These are phyloP conservation scores for Austrofundulus limnaeus DNA, from an alignment of 2,113 vertebrate species.

Conservation along the genomic window DNA sequence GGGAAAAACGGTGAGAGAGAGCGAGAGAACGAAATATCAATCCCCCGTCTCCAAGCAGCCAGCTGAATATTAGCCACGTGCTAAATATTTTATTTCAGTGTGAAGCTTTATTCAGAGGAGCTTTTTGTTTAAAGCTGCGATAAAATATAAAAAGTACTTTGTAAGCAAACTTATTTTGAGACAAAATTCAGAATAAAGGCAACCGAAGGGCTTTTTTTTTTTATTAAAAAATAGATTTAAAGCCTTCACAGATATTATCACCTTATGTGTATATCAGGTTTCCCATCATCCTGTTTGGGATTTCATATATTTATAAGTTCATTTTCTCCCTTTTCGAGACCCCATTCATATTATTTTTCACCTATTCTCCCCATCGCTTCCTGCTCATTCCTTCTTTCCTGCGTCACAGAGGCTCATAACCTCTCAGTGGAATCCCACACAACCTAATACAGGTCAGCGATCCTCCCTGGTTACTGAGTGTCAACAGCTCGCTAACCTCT, in stretches of 20 bases:
- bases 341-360: neutral
- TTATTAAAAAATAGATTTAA: too few species aligned
- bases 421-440: constrained; percentile 31
- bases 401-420: constrained; percentile 58
- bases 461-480: constrained; percentile 21
- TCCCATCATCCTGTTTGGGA: constrained; percentile 2
- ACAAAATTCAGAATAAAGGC: neutral
- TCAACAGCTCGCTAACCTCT: constrained; percentile 37
- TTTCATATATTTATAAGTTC: neutral
- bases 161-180: neutral
- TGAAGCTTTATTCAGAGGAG: constrained; percentile 1
- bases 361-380: constrained; percentile 26
- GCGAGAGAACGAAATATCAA: neutral
- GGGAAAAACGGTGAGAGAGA: neutral
- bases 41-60: constrained; percentile 4
- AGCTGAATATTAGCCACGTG: too few species aligned
- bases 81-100: constrained; percentile 16
- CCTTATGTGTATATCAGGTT: constrained; percentile 2
- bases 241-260: too few species aligned
- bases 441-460: constrained; percentile 63
- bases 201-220: neutral
- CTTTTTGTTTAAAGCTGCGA: neutral
- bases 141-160: neutral
- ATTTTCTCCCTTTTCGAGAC: neutral
- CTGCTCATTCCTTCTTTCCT: constrained; percentile 44